Percentiles rank a stretch among this genome's conserved stretches.
phyloP scores from a whole-genome alignment of 1,140 invertebrate genomes.

The Drosophila serrata region DNA sequence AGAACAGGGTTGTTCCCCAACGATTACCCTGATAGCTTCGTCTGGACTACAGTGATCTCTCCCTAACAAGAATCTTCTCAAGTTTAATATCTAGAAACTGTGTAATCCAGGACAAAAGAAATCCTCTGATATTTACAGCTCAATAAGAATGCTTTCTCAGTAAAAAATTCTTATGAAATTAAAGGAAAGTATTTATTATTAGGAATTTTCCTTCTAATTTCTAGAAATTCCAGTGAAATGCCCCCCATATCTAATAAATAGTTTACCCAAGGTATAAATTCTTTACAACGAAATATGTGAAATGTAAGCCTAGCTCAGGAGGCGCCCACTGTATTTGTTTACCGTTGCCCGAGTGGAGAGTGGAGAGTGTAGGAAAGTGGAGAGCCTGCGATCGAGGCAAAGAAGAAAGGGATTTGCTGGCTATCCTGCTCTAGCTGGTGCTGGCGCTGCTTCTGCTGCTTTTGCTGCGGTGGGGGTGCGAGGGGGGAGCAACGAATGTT shows the following conservation, averaged over 20 bases:
- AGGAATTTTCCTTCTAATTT: not conserved
- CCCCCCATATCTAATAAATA: not conserved
- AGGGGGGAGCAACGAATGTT: conserved; percentile 18
- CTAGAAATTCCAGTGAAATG: not conserved
- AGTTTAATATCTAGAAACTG: not conserved
- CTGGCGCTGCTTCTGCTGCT: not conserved
- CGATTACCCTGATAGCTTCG: not conserved
- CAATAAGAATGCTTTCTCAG: not conserved
- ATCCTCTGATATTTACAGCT: no score
- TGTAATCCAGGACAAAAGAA: not conserved
- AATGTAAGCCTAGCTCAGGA: not conserved
- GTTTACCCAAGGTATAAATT: not conserved
- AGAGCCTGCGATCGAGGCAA: conserved; percentile 16
- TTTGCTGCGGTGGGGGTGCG: not conserved
- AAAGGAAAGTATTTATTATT: not conserved
- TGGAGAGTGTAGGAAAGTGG: not conserved
- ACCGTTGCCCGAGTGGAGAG: conserved; percentile 18
- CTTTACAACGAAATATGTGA: not conserved
- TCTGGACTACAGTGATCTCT: conserved; percentile 7
- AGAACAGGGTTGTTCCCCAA: not conserved
- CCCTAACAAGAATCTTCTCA: not conserved
- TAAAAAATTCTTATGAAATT: no score
- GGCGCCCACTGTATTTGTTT: conserved; percentile 35
- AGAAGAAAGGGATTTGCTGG: conserved; percentile 9
- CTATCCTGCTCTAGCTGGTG: conserved; percentile 8